A percentile compares a stretch with the other conserved stretches of the same genome.
Evolutionary conservation across 2,888 invertebrate genomes (phyloP).

Genomic region (Macaria notata): DNA sequence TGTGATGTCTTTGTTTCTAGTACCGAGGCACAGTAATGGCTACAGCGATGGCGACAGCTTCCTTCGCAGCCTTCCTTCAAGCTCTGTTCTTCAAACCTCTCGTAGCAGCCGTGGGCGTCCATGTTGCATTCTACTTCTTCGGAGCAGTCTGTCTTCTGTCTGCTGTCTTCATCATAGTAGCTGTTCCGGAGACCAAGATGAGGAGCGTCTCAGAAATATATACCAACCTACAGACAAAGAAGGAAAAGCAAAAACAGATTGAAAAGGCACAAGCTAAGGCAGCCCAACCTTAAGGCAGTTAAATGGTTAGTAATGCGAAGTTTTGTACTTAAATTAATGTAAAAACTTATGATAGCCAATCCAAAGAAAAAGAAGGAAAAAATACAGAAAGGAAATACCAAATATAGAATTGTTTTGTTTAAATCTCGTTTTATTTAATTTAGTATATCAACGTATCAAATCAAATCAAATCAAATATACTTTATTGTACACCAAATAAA

Average conservation of each 20-base stretch:
- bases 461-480: too few species aligned
- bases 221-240: constrained; percentile 53
- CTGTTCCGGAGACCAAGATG: constrained; percentile 61
- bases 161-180: constrained; percentile 49
- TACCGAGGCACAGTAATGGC: constrained; percentile 68
- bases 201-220: constrained; percentile 60
- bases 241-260: constrained; percentile 43
- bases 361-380: neutral
- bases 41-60: constrained; percentile 54
- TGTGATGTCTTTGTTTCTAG: too few species aligned
- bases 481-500: too few species aligned
- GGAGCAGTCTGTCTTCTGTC: constrained; percentile 52
- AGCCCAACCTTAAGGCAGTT: constrained; percentile 3
- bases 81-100: constrained; percentile 65
- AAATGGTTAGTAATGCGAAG: too few species aligned
- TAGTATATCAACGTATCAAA: too few species aligned
- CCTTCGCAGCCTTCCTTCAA: constrained; percentile 55
- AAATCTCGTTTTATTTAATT: too few species aligned
- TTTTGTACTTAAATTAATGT: too few species aligned
- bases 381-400: neutral
- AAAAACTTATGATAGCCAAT: too few species aligned
- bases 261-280: constrained; percentile 23
- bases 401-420: neutral
- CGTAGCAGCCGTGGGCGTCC: constrained; percentile 51
- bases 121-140: constrained; percentile 61